These are phyloP conservation scores for Thryonomys swinderianus DNA, from an alignment of 2,113 vertebrate species.

Conservation along the genomic window DNA sequence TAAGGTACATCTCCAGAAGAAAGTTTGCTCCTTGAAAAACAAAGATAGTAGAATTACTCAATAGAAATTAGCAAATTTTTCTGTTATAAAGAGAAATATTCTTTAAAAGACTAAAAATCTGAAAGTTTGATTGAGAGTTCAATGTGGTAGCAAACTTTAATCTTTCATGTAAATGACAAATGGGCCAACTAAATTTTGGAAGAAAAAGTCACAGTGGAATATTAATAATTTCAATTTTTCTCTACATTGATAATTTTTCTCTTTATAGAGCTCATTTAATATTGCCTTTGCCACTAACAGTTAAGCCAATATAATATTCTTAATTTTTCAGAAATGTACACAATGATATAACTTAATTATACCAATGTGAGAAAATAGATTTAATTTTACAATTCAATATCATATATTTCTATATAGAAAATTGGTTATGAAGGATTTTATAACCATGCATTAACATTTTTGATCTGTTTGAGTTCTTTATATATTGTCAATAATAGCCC, in stretches of 20 bases:
- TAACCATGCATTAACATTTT: neutral
- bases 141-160: conserved; percentile 2
- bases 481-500: too few species aligned
- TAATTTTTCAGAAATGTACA: neutral
- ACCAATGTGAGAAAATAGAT: neutral
- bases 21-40: neutral
- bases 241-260: neutral
- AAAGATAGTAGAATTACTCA: neutral
- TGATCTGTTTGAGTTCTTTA: too few species aligned
- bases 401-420: neutral
- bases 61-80: neutral
- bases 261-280: neutral
- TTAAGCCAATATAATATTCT: neutral
- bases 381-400: neutral
- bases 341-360: neutral
- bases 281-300: neutral
- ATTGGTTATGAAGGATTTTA: neutral
- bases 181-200: neutral
- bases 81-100: neutral
- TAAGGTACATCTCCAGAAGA: neutral
- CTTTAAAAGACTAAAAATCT: neutral
- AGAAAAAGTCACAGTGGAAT: neutral
- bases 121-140: neutral
- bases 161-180: neutral
- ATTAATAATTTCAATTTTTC: neutral